Base-by-base conservation (phyloP, 2,113 vertebrate species). In the Zosterops japonicus region DNA sequence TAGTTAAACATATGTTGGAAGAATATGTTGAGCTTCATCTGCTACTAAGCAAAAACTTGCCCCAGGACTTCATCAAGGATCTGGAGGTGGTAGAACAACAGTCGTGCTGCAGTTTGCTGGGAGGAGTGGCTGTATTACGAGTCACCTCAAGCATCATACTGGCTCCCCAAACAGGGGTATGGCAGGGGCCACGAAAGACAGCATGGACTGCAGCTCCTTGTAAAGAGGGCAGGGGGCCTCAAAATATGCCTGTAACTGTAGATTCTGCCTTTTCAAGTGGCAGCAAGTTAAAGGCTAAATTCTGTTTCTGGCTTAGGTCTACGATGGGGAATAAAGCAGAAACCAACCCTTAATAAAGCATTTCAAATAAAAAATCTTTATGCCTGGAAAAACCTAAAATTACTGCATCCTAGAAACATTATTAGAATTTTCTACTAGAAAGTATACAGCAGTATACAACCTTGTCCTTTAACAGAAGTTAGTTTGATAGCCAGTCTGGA, bases 111-210 rank as follows among this genome's bases (percentile, higher is more conserved):
- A 49, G 49, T 13, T 27, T 20, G 4, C 27, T n/a, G 28, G 55
- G 52, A 87, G n/a, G 25, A 80, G 14, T 13, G 23, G 14, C 25
- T 88, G 15, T 16, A 2, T 0, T 55, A 42, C 1, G 1, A 52
- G n/a, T 50, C 0, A 0, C 41, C 29, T 65, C 53, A 19, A 68
- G 14, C 39, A 36, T 19, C 31, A 12, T 1, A 31, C 9, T 8
- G 11, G 4, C 16, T 69, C 25, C 31, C 46, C 60, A 65, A 67
- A 47, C 5, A 87, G 14, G 21, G 19, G 6, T 47, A 7, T 0
- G 3, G 27, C 41, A 83, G 24, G 12, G 4, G 7, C 13, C 14
- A 8, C 3, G 24, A 65, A 63, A 56, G 17, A n/a, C 24, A 25
- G 16, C 33, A 44, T 5, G 35, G 53, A 13, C 11, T 14, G 22